These are phyloP conservation scores for Agrotis segetum DNA, from an alignment of 2,888 invertebrate species.

Conservation along the genomic window DNA sequence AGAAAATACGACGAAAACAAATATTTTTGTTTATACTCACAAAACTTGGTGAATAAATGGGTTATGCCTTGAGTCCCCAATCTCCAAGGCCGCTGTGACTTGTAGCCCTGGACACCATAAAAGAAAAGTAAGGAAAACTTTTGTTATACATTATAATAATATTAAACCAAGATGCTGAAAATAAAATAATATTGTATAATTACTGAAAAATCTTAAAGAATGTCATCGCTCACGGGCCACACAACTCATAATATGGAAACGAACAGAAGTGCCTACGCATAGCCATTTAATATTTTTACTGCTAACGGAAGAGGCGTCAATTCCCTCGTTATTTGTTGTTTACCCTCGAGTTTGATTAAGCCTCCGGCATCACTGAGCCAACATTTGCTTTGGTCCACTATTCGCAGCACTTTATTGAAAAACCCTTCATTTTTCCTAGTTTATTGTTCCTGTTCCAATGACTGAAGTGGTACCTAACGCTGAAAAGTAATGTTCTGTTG, in stretches of 20 bases:
- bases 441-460: constrained; percentile 16
- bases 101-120: no score
- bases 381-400: constrained; percentile 57
- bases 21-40: no score
- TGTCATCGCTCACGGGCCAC: neutral
- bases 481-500: constrained; percentile 19
- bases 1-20: no score
- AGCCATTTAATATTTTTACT: constrained; percentile 19
- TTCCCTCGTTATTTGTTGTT: constrained; percentile 59
- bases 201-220: neutral
- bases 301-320: constrained; percentile 33
- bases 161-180: no score
- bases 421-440: constrained; percentile 30
- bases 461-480: neutral
- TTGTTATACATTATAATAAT: no score
- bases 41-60: neutral
- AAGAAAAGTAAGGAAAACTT: no score
- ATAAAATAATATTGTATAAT: no score
- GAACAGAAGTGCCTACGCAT: neutral
- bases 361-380: constrained; percentile 45
- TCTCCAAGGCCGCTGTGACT: no score
- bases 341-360: constrained; percentile 64
- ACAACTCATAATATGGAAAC: neutral
- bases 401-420: constrained; percentile 50
- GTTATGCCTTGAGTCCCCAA: no score